phyloP scores from a whole-genome alignment of 2,113 vertebrate species.

The Poeciliopsis turrubarensis region DNA sequence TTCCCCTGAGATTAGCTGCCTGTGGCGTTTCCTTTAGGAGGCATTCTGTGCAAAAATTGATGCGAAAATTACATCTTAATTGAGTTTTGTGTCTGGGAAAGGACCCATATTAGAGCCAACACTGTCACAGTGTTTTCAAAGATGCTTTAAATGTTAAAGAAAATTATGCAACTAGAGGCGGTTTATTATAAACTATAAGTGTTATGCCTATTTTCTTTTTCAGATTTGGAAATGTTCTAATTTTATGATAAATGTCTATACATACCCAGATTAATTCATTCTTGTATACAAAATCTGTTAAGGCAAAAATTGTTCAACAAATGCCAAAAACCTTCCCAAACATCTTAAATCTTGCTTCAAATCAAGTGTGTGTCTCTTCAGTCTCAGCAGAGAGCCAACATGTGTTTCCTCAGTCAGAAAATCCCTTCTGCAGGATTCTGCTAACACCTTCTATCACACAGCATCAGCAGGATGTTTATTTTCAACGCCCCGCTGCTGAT shows the following conservation, averaged over 20 bases:
- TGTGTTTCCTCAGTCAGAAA: conserved; percentile 38
- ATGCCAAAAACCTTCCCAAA: conserved; percentile 11
- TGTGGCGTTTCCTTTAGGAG: conserved; percentile 58
- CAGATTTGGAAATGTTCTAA: background rate
- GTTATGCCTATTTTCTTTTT: background rate
- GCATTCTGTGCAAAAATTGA: conserved; percentile 67
- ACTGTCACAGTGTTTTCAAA: conserved; percentile 39
- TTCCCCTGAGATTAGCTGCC: conserved; percentile 64
- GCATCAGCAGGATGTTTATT: conserved; percentile 65
- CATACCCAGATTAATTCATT: background rate
- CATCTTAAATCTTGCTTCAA: conserved; percentile 5
- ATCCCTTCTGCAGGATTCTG: conserved; percentile 27
- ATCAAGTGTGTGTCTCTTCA: background rate
- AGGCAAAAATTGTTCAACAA: background rate
- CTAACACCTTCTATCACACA: conserved; percentile 44
- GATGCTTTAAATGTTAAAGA: conserved; percentile 35
- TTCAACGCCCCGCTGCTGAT: conserved; percentile 62
- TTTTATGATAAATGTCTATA: background rate
- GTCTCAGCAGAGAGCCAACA: conserved; percentile 32
- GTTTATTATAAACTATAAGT: conserved; percentile 9
- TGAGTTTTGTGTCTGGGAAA: conserved; percentile 63
- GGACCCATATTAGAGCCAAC: conserved; percentile 40
- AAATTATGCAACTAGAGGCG: conserved; percentile 38
- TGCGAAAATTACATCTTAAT: conserved; percentile 70
- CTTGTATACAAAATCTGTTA: background rate